Percentiles rank a stretch among this genome's conserved stretches.
phyloP scores from a whole-genome alignment of 2,113 vertebrate genomes.

The Ammodytes dubius region DNA sequence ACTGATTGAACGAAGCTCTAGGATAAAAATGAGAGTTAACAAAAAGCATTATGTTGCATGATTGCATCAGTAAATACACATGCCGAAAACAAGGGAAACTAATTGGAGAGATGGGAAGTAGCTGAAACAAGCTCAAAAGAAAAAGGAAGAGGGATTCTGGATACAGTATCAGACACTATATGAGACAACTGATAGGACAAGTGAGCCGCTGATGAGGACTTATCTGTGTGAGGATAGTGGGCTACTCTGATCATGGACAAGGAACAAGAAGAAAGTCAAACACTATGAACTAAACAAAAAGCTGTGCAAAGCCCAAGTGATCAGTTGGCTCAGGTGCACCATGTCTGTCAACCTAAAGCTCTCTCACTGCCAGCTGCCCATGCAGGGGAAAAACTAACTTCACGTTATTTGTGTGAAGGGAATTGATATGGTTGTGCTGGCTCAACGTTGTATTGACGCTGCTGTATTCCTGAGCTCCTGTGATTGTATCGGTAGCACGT shows the following conservation, averaged over 20 bases:
- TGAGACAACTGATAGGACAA: conserved; percentile 32
- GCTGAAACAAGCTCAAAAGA: conserved; percentile 17
- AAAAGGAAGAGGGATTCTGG: conserved; percentile 6
- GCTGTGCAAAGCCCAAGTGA: conserved; percentile 2
- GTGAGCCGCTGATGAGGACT: conserved; percentile 2
- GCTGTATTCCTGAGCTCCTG: no score
- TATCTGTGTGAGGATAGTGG: conserved; percentile 31
- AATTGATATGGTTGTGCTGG: no score
- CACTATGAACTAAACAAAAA: not conserved
- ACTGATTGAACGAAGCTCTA: conserved; percentile 45
- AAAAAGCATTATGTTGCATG: conserved; percentile 18
- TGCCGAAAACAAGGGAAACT: conserved; percentile 10
- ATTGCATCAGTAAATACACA: conserved; percentile 45
- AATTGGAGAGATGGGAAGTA: not conserved
- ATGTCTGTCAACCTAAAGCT: not conserved
- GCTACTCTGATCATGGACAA: not conserved
- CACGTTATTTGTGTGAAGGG: no score
- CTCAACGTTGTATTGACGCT: no score
- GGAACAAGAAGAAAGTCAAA: conserved; percentile 1
- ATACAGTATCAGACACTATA: conserved; percentile 1
- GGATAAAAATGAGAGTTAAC: conserved; percentile 22
- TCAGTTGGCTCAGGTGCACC: not conserved
- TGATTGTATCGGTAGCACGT: no score
- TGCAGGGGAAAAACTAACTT: no score
- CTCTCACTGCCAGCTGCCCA: no score